phyloP scores from a whole-genome alignment of 2,113 vertebrate genomes.

The Charina bottae region DNA sequence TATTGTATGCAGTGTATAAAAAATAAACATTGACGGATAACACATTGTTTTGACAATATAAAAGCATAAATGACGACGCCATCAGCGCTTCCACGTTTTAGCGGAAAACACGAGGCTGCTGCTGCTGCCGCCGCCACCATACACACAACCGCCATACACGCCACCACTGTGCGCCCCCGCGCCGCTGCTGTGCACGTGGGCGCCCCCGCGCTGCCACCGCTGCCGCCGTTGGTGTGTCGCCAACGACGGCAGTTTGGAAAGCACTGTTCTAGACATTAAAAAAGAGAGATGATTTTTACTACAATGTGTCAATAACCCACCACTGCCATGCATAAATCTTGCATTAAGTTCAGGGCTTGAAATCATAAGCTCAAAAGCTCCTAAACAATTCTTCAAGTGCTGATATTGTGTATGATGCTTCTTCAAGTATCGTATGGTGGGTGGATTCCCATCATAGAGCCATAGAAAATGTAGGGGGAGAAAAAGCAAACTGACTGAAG shows the following conservation, averaged over 20 bases:
- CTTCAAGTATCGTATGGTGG: background rate
- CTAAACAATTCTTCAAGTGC: background rate
- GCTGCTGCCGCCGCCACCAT: no score
- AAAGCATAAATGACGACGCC: background rate
- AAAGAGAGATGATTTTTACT: background rate
- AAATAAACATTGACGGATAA: background rate
- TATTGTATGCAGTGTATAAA: no score
- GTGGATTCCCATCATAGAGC: background rate
- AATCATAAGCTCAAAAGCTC: background rate
- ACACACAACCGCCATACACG: no score
- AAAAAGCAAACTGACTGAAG: background rate
- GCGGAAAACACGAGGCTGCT: no score
- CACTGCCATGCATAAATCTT: background rate
- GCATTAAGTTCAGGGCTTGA: background rate
- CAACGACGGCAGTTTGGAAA: no score
- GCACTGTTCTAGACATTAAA: background rate
- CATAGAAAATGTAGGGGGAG: background rate
- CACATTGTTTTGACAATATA: background rate
- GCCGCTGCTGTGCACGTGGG: no score
- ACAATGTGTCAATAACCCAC: background rate
- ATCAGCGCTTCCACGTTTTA: no score
- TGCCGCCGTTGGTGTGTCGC: no score
- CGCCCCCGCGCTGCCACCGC: no score
- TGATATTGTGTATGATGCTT: background rate
- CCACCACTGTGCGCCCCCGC: no score